A percentile compares a stretch with the other conserved stretches of the same genome.
Evolutionary conservation across 2,888 invertebrate species (phyloP).

Genomic region (Cartodere bifasciata): DNA sequence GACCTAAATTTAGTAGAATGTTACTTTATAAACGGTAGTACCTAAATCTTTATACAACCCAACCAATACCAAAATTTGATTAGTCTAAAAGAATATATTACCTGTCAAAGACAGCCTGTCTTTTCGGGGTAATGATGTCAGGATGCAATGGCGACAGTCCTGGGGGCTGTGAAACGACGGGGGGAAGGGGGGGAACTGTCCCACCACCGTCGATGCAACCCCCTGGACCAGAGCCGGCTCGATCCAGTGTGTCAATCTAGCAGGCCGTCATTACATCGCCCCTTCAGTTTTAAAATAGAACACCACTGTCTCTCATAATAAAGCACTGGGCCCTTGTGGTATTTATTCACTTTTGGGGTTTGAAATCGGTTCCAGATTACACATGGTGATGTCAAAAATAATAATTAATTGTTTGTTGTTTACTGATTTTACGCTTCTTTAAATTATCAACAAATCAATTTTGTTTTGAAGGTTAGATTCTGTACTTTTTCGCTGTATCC

Average conservation of each 20-base stretch:
- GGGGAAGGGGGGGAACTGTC: slow-evolving; percentile 54
- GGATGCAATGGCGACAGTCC: slow-evolving; percentile 50
- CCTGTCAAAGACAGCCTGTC: slow-evolving; percentile 77
- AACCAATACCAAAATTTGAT: no score
- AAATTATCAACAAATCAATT: slow-evolving; percentile 7
- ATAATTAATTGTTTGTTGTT: no score
- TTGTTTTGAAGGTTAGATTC: slow-evolving; percentile 13
- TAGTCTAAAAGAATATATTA: no score
- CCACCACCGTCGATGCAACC: slow-evolving; percentile 69
- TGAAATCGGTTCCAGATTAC: not conserved
- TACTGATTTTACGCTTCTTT: no score
- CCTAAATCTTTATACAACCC: no score
- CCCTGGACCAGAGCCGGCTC: slow-evolving; percentile 45
- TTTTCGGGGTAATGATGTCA: slow-evolving; percentile 64
- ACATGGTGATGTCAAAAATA: no score
- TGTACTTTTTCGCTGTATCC: slow-evolving; percentile 25
- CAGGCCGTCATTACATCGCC: slow-evolving; percentile 26
- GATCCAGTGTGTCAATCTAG: slow-evolving; percentile 34
- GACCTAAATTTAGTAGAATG: no score
- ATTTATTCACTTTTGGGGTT: slow-evolving; percentile 1
- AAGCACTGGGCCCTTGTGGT: no score
- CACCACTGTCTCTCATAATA: no score
- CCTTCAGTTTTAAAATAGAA: no score
- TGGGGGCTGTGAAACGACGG: slow-evolving; percentile 47
- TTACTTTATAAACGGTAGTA: no score